phyloP scores from a whole-genome alignment of 1,140 invertebrate species.

The Archivesica marissinica region DNA sequence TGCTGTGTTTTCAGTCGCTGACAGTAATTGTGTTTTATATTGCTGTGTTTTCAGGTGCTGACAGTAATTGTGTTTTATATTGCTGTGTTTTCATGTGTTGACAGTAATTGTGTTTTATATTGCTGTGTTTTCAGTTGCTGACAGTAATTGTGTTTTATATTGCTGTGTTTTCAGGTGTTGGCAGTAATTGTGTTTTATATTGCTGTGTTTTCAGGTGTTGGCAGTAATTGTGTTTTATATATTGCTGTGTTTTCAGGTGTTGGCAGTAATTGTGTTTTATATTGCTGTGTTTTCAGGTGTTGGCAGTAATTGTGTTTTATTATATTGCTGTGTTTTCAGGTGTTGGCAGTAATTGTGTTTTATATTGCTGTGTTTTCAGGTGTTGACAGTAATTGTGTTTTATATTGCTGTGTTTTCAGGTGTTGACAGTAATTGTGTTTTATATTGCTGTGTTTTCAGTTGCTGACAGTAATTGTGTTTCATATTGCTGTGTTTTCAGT shows the following conservation, averaged over 20 bases:
- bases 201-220: conserved; percentile 72
- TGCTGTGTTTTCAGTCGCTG: conserved; percentile 72
- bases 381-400: conserved; percentile 78
- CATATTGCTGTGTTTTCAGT: conserved; percentile 74
- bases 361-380: conserved; percentile 75
- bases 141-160: conserved; percentile 79
- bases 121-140: conserved; percentile 72
- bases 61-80: conserved; percentile 79
- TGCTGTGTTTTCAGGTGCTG: conserved; percentile 72
- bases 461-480: conserved; percentile 78
- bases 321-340: conserved; percentile 70
- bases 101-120: conserved; percentile 79
- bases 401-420: conserved; percentile 75
- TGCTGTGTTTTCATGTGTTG: conserved; percentile 72
- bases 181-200: conserved; percentile 79
- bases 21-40: conserved; percentile 79
- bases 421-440: conserved; percentile 78
- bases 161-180: conserved; percentile 72
- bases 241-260: conserved; percentile 69
- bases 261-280: conserved; percentile 79
- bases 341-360: conserved; percentile 78
- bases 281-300: conserved; percentile 73
- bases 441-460: conserved; percentile 75
- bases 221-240: conserved; percentile 79
- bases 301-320: conserved; percentile 79